Conservation (phyloP, 2,113 vertebrate genomes). For the Lophotis ruficrista region DNA sequence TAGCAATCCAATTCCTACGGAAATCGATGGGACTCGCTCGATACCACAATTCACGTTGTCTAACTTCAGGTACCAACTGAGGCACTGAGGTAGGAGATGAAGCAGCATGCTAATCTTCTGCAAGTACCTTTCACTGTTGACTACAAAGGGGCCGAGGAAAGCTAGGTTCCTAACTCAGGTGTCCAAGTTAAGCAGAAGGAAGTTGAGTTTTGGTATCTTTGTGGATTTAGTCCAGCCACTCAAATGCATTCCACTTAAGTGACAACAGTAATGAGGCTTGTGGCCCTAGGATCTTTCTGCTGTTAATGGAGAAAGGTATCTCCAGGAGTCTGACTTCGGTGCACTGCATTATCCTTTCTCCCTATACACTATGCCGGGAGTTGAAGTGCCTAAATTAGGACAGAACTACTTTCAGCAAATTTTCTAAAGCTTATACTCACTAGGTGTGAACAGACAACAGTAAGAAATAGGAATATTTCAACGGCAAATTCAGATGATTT, state of each 20-base stretch:
- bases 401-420: not conserved
- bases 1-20: not conserved
- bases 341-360: not conserved
- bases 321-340: not conserved
- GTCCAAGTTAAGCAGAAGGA: not conserved
- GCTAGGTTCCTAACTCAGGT: not conserved
- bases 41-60: not conserved
- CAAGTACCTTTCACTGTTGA: not conserved
- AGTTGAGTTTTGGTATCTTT: not conserved
- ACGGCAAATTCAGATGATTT: not conserved
- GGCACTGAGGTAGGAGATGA: not conserved
- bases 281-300: not conserved
- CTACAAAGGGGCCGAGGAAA: not conserved
- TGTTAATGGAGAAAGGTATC: not conserved
- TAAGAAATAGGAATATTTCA: not conserved
- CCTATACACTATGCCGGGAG: not conserved
- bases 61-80: not conserved
- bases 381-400: not conserved
- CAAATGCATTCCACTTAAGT: not conserved
- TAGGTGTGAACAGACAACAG: not conserved
- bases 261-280: not conserved
- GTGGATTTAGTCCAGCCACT: not conserved
- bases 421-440: not conserved
- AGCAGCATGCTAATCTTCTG: not conserved
- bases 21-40: rapidly evolving